Evolutionary conservation across 2,113 vertebrate species (phyloP).

Genomic region (Paracanthobrama guichenoti): DNA sequence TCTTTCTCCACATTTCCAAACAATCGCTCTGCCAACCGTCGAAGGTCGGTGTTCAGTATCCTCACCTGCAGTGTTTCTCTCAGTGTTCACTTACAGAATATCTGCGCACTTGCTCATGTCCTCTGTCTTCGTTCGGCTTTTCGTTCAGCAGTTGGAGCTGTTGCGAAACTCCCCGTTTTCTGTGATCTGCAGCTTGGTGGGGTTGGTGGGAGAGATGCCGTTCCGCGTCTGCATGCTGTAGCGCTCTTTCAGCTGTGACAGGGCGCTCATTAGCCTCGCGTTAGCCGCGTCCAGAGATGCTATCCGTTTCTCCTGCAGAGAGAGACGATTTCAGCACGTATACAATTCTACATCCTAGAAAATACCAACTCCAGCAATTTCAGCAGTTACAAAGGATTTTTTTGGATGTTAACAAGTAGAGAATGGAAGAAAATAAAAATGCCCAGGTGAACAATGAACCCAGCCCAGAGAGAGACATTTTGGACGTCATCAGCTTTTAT

Average conservation of each 20-base stretch:
- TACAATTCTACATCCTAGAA: neutral
- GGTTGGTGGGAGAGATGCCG: constrained; percentile 98
- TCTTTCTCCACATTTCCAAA: neutral
- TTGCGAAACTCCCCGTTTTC: constrained; percentile 99
- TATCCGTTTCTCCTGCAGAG: constrained; percentile 93
- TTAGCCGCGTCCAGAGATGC: constrained; percentile 95
- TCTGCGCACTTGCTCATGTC: neutral
- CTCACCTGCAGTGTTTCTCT: constrained; percentile 4
- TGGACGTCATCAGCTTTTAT: neutral
- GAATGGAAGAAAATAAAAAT: neutral
- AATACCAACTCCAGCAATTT: neutral
- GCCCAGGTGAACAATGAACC: neutral
- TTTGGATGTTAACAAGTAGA: neutral
- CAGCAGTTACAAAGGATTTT: neutral
- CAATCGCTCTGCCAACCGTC: neutral
- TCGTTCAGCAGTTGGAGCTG: constrained; percentile 93
- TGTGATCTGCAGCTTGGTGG: constrained; percentile 99
- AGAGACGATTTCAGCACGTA: neutral
- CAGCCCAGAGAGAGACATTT: neutral
- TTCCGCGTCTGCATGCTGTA: constrained; percentile 99
- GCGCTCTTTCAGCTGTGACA: constrained; percentile 98
- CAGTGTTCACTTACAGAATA: constrained; percentile 18
- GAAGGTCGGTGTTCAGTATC: constrained; percentile 4
- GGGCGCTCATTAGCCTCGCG: constrained; percentile 94
- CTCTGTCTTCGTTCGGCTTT: neutral